Percentiles rank a stretch among this genome's conserved stretches.
phyloP scores from a whole-genome alignment of 2,888 invertebrate genomes.

The Monoplex corrugatus region DNA sequence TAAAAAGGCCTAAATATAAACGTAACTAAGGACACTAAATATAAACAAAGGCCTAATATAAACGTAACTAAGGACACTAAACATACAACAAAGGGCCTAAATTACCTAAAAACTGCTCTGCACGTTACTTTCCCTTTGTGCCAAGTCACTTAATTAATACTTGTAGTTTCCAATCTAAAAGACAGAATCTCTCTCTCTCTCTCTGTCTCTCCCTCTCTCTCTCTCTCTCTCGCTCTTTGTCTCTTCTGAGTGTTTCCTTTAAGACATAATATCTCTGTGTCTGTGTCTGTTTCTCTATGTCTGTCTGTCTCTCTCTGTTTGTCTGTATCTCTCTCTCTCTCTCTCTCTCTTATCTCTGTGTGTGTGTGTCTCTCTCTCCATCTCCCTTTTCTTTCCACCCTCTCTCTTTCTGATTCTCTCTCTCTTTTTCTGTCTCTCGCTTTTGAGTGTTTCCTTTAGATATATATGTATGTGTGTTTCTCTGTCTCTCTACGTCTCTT shows the following conservation, averaged over 20 bases:
- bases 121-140: no score
- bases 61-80: no score
- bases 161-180: no score
- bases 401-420: background rate
- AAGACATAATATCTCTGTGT: background rate
- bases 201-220: background rate
- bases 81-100: no score
- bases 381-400: background rate
- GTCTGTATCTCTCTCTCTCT: background rate
- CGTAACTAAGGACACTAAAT: no score
- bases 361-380: background rate
- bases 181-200: conserved; percentile 14
- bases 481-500: background rate
- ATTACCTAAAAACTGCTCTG: no score
- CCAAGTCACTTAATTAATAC: no score
- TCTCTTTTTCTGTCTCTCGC: background rate
- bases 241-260: no score
- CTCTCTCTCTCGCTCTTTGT: background rate
- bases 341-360: background rate
- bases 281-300: background rate
- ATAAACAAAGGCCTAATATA: no score
- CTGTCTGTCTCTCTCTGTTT: background rate
- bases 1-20: no score
- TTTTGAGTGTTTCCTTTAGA: background rate
- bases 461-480: no score